Evolutionary conservation across 2,113 vertebrate species (phyloP).

Genomic region (Amia ocellicauda): DNA sequence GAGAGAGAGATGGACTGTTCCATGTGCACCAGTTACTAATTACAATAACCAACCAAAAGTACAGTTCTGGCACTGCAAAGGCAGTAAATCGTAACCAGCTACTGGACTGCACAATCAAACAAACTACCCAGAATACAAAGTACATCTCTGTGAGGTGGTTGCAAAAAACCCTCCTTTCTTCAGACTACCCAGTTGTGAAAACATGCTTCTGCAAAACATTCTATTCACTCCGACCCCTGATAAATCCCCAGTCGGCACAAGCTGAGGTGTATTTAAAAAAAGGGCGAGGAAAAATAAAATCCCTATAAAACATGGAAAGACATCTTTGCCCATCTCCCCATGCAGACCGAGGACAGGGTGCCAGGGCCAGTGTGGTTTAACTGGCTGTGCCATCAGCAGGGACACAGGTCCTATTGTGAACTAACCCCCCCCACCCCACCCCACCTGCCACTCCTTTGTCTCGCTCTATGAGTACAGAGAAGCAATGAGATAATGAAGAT

Average conservation of each 20-base stretch:
- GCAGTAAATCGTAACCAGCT: too few relatives aligned
- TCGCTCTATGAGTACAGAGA: not conserved
- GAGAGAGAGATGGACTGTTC: too few relatives aligned
- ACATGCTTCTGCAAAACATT: constrained; percentile 30
- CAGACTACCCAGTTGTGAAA: not conserved
- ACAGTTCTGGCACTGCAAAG: not conserved
- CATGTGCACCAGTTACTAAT: too few relatives aligned
- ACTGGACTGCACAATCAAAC: too few relatives aligned
- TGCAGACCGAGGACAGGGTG: not conserved
- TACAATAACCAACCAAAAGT: too few relatives aligned
- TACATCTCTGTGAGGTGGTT: too few relatives aligned
- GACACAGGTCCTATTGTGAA: not conserved
- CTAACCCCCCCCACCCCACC: too few relatives aligned
- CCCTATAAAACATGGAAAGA: not conserved
- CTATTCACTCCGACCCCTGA: constrained; percentile 22
- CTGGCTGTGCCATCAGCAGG: not conserved
- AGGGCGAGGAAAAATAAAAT: not conserved
- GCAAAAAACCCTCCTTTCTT: too few relatives aligned
- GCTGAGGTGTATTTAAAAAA: constrained; percentile 7
- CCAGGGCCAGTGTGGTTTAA: not conserved
- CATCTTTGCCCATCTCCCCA: not conserved
- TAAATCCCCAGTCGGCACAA: constrained; percentile 15
- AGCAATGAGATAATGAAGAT: not conserved
- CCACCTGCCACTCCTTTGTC: not conserved
- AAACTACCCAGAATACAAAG: too few relatives aligned